phyloP scores from a whole-genome alignment of 1,140 invertebrate genomes.

The Hestina assimilis region DNA sequence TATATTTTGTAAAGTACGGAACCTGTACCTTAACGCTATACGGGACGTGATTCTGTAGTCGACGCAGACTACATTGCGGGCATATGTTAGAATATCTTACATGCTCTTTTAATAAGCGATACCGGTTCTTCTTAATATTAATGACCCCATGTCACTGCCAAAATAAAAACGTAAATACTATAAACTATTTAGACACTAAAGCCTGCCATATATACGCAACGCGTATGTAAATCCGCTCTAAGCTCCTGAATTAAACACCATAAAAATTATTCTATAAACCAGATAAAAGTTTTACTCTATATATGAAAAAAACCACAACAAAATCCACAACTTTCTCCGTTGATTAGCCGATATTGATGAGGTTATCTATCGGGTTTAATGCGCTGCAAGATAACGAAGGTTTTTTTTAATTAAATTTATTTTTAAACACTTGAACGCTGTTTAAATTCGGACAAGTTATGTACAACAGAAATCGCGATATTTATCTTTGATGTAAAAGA shows the following conservation, averaged over 20 bases:
- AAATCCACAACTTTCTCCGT: constrained; percentile 14
- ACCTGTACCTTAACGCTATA: too few species aligned
- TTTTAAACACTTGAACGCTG: constrained; percentile 16
- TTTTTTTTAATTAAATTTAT: constrained; percentile 15
- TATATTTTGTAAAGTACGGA: too few species aligned
- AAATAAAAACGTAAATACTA: too few species aligned
- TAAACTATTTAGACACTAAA: too few species aligned
- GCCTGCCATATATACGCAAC: background rate
- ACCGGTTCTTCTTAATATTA: too few species aligned
- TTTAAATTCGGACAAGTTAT: background rate
- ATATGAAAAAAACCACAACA: background rate
- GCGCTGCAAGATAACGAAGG: background rate
- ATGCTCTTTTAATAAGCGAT: too few species aligned
- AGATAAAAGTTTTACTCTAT: background rate
- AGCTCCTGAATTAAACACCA: background rate
- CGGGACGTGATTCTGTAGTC: too few species aligned
- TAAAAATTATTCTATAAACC: background rate
- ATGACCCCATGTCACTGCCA: too few species aligned
- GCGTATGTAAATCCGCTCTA: background rate
- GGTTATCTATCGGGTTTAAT: constrained; percentile 18
- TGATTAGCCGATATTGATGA: constrained; percentile 12
- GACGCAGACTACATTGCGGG: too few species aligned
- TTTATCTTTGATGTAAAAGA: too few species aligned
- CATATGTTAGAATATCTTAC: too few species aligned
- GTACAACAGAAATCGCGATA: background rate